Conservation (phyloP, 2,113 vertebrate genomes). For the Takifugu bimaculatus region DNA sequence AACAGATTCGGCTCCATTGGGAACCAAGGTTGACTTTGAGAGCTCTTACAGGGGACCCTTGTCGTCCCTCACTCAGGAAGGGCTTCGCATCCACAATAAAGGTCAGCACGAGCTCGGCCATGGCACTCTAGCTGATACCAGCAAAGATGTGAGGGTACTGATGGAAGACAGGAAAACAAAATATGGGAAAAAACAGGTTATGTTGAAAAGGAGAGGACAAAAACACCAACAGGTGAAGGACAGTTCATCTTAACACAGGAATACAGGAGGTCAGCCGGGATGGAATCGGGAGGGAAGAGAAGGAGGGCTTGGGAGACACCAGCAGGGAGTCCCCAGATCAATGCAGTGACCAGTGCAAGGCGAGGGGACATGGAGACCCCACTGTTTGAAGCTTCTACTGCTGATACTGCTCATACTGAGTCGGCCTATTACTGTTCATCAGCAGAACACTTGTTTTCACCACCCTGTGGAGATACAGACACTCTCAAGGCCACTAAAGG, state of each 20-base stretch:
- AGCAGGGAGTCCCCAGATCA: slow-evolving; percentile 25
- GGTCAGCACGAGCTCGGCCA: background rate
- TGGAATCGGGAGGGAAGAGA: slow-evolving; percentile 12
- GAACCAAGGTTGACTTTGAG: slow-evolving; percentile 4
- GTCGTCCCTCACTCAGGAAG: slow-evolving; percentile 3
- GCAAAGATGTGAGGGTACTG: background rate
- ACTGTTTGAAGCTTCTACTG: no score
- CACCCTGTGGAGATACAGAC: no score
- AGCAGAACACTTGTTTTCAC: no score
- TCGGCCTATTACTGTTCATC: no score
- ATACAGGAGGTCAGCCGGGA: slow-evolving; percentile 1
- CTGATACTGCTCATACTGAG: no score
- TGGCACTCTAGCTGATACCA: background rate
- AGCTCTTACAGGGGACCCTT: slow-evolving; percentile 1
- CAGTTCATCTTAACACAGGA: slow-evolving; percentile 6
- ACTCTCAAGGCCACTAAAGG: no score
- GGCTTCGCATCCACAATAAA: background rate
- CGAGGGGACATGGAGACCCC: slow-evolving; percentile 8
- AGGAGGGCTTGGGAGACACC: slow-evolving; percentile 28
- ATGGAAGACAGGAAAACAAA: background rate
- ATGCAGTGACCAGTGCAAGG: slow-evolving; percentile 44
- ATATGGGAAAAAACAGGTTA: slow-evolving; percentile 3
- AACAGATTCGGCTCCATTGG: slow-evolving; percentile 62
- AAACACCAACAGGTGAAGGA: slow-evolving; percentile 1
- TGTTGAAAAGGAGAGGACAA: slow-evolving; percentile 2